Evolutionary conservation across 2,888 invertebrate species (phyloP), one percentile per base, ranked within the genome.

Genomic region (Apotomis capreana): DNA sequence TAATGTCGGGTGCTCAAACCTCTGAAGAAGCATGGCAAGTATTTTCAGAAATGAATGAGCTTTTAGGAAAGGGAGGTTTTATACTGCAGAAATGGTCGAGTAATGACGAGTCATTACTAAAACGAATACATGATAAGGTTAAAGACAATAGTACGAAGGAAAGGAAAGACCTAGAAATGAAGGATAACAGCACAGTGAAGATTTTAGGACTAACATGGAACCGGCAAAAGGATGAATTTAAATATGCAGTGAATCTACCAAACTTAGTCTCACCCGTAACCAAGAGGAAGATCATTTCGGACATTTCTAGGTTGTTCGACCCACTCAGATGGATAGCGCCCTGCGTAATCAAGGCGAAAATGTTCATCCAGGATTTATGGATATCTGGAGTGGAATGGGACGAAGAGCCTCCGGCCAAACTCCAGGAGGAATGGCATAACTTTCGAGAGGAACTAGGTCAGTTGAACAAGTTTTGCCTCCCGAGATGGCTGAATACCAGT

Each of bases 151-250:
- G 40, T 40, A 5, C 4, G 40, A 40, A 40, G 5, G 40, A 40
- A 5, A 40, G 3, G 4, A 40, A 40, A 40, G 40, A 40, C 3
- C 5, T 40, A 40, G 13, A 59, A 44, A 59, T 59, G 1, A 59
- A 59, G 40, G 12, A 59, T 3, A 40, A 59, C 8, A 40, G 13
- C 13, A n/a, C 40, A 44, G 40, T 59, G 3, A 59, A 59, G 40
- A 59, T 59, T 59, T 8, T 59, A 6, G 58, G 58, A 12, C 58
- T 58, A 12, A 37, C 58, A 3, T 58, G 58, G 58, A 37, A 58
- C 37, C 58, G 37, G 37, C 12, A 58, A 37, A 12, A 37, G 4
- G 58, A 58, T 58, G 37, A 58, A 12, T 58, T 58, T 58, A 12
- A 37, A 3, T 58, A 58, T 5, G 3, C 58, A 3, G 58, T 58